Percentiles rank a stretch among this genome's conserved stretches.
Conservation (phyloP, 2,888 invertebrate genomes). For the Melolontha melolontha region DNA sequence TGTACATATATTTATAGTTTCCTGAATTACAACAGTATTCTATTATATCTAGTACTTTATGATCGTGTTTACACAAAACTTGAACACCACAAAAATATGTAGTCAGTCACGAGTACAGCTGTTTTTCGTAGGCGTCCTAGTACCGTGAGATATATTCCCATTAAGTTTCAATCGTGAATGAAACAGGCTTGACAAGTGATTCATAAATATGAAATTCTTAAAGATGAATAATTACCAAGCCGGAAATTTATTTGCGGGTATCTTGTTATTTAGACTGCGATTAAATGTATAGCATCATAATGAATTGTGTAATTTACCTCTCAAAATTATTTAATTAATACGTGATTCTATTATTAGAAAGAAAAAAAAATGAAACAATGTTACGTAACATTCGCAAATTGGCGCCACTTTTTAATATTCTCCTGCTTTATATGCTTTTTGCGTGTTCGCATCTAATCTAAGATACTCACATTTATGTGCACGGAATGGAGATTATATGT, state of each 20-base stretch:
- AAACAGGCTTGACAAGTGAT: constrained; percentile 39
- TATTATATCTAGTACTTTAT: too few relatives aligned
- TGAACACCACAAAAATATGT: constrained; percentile 17
- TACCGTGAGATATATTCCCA: constrained; percentile 41
- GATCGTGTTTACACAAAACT: constrained; percentile 15
- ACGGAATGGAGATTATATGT: too few relatives aligned
- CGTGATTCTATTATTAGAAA: constrained; percentile 5
- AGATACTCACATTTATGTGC: too few relatives aligned
- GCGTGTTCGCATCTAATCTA: too few relatives aligned
- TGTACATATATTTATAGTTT: too few relatives aligned
- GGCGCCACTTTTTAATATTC: too few relatives aligned
- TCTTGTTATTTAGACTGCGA: too few relatives aligned
- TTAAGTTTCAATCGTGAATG: constrained; percentile 42
- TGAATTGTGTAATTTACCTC: background rate
- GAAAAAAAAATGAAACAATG: background rate
- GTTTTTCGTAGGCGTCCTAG: background rate
- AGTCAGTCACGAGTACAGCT: constrained; percentile 12
- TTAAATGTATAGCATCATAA: constrained; percentile 3
- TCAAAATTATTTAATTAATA: background rate
- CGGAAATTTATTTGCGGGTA: constrained; percentile 43
- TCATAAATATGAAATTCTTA: constrained; percentile 40
- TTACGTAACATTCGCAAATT: too few relatives aligned
- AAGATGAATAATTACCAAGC: constrained; percentile 40
- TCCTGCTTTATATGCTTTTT: too few relatives aligned
- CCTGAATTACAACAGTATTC: too few relatives aligned